These are phyloP conservation scores for Polylopha cassiicola DNA, from an alignment of 2,888 invertebrate genomes.

Conservation along the genomic window DNA sequence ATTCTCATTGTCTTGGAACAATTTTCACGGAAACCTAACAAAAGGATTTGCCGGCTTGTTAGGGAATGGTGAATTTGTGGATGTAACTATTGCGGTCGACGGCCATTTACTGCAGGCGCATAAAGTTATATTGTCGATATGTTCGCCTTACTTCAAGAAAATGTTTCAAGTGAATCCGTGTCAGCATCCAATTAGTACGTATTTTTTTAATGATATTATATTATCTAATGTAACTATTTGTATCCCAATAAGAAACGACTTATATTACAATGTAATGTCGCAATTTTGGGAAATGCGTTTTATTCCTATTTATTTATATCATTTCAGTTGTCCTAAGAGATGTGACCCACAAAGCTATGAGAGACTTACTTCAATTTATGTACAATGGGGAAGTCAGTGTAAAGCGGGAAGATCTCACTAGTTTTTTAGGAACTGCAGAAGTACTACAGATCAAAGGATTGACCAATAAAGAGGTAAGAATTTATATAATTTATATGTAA, in stretches of 20 bases:
- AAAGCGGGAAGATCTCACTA: slow-evolving; percentile 82
- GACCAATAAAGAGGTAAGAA: slow-evolving; percentile 73
- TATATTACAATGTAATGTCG: too few relatives aligned
- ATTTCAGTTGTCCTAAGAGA: slow-evolving; percentile 82
- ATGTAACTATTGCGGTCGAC: slow-evolving; percentile 80
- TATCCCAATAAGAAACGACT: too few relatives aligned
- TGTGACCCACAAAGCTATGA: slow-evolving; percentile 83
- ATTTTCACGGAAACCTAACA: slow-evolving; percentile 83
- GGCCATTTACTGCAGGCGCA: slow-evolving; percentile 82
- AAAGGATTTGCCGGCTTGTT: slow-evolving; percentile 80
- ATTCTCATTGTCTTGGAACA: slow-evolving; percentile 84
- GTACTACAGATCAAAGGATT: slow-evolving; percentile 85
- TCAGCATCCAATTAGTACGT: slow-evolving; percentile 80
- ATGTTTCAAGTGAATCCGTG: slow-evolving; percentile 81
- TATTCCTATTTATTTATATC: slow-evolving; percentile 9
- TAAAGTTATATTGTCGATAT: slow-evolving; percentile 83
- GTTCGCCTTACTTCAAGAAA: slow-evolving; percentile 84
- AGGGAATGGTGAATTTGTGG: slow-evolving; percentile 78
- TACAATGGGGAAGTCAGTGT: slow-evolving; percentile 87
- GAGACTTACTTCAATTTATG: slow-evolving; percentile 85
- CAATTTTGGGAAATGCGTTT: too few relatives aligned
- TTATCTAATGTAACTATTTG: too few relatives aligned
- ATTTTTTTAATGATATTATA: slow-evolving; percentile 20
- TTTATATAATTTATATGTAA: background rate
- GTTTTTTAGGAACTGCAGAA: slow-evolving; percentile 84